phyloP scores from a whole-genome alignment of 1,140 invertebrate genomes.

The Lamellibrachia luymesi region DNA sequence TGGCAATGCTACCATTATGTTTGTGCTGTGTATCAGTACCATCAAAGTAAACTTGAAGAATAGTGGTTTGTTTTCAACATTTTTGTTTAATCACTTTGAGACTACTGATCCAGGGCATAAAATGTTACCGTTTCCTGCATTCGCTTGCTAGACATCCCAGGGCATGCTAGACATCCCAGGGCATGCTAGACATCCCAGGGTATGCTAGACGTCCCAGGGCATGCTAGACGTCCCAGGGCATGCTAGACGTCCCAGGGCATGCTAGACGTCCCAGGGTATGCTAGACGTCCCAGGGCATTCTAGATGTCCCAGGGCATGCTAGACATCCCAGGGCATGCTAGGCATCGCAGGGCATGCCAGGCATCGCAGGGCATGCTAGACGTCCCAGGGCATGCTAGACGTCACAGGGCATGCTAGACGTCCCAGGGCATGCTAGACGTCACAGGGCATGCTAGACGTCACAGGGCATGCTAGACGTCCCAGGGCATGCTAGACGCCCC shows the following conservation, averaged over 20 bases:
- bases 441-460: not conserved
- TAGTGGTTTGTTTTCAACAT: too few relatives aligned
- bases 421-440: not conserved
- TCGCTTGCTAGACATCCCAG: too few relatives aligned
- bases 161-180: not conserved
- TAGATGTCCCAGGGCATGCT: not conserved
- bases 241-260: not conserved
- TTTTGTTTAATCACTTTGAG: too few relatives aligned
- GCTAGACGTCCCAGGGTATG: not conserved
- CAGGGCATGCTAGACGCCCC: too few relatives aligned
- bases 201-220: not conserved
- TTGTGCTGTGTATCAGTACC: too few relatives aligned
- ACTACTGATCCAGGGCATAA: not conserved
- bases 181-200: not conserved
- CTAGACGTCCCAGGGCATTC: too few relatives aligned
- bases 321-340: not conserved
- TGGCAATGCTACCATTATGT: too few relatives aligned
- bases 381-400: not conserved
- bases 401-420: too few relatives aligned
- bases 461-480: not conserved
- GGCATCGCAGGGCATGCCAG: not conserved
- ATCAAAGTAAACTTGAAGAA: too few relatives aligned
- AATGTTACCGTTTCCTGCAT: not conserved
- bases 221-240: not conserved
- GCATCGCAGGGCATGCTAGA: not conserved